These are phyloP conservation scores for Wasmannia auropunctata DNA, from an alignment of 1,140 invertebrate genomes.

Conservation along the genomic window DNA sequence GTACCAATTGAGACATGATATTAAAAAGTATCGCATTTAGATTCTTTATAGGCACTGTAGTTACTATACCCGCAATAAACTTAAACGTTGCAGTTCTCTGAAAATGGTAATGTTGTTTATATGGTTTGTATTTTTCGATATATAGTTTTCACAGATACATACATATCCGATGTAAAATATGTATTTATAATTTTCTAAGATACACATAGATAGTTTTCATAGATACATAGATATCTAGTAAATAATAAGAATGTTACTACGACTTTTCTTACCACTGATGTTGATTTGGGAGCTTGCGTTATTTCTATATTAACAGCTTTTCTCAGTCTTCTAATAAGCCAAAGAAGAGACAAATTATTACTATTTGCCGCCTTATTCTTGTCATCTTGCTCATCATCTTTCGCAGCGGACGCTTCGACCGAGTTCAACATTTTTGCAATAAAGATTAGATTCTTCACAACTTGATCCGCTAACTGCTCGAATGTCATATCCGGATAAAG, in stretches of 20 bases:
- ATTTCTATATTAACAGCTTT: slow-evolving; percentile 91
- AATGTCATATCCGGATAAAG: slow-evolving; percentile 87
- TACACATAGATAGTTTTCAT: too few relatives aligned
- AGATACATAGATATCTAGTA: neutral
- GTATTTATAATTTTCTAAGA: too few relatives aligned
- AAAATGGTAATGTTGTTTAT: slow-evolving; percentile 61
- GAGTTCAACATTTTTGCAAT: slow-evolving; percentile 88
- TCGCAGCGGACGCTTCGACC: slow-evolving; percentile 78
- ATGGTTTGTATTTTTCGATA: neutral
- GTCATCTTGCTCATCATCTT: slow-evolving; percentile 76
- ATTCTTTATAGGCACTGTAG: slow-evolving; percentile 86
- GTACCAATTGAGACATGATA: slow-evolving; percentile 88
- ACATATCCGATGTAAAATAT: too few relatives aligned
- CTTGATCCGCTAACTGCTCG: slow-evolving; percentile 88
- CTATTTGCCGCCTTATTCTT: slow-evolving; percentile 75
- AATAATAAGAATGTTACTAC: too few relatives aligned
- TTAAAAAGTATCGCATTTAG: slow-evolving; percentile 86
- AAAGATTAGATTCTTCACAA: slow-evolving; percentile 91
- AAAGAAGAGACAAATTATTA: slow-evolving; percentile 86
- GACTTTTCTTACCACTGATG: slow-evolving; percentile 86
- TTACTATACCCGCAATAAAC: slow-evolving; percentile 89
- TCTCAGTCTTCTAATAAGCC: slow-evolving; percentile 89
- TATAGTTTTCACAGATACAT: neutral
- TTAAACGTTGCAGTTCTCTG: slow-evolving; percentile 90
- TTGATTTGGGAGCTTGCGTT: slow-evolving; percentile 86